phyloP scores from a whole-genome alignment of 2,113 vertebrate genomes.

The Scortum barcoo region DNA sequence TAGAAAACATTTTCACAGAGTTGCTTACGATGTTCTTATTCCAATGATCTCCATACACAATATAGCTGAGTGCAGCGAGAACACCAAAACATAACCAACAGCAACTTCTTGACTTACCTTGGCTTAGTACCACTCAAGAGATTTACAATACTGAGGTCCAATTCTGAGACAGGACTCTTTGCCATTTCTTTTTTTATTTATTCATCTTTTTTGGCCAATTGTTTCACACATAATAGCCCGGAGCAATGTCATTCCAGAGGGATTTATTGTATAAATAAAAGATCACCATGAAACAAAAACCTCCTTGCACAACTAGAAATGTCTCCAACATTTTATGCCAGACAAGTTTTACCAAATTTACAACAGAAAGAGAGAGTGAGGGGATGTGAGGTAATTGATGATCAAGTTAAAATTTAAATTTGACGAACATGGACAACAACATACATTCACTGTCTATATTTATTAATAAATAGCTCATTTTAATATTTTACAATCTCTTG shows the following conservation, averaged over 20 bases:
- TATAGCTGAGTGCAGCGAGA: constrained; percentile 7
- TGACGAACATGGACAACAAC: neutral
- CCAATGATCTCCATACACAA: neutral
- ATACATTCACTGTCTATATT: neutral
- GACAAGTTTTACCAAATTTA: neutral
- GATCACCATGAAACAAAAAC: constrained; percentile 37
- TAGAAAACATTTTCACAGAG: neutral
- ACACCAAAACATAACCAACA: constrained; percentile 1
- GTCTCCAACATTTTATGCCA: constrained; percentile 4
- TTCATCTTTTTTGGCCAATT: constrained; percentile 35
- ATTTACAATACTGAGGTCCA: constrained; percentile 9
- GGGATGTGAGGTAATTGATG: neutral
- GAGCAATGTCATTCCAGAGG: constrained; percentile 33
- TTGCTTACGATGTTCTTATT: neutral
- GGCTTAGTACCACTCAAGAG: constrained; percentile 36
- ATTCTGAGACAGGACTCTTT: constrained; percentile 5
- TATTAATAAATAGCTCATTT: too few relatives aligned
- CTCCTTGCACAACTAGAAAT: neutral
- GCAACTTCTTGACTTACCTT: constrained; percentile 22
- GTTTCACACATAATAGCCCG: constrained; percentile 15
- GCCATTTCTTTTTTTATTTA: constrained; percentile 3
- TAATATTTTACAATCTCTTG: too few relatives aligned
- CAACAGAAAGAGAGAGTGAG: neutral
- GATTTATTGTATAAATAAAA: constrained; percentile 62
- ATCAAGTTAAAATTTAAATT: neutral